Evolutionary conservation across 92 coral and sea anemone species (phyloP), one percentile per base, ranked within the genome.

Genomic region (Ricordea florida): DNA sequence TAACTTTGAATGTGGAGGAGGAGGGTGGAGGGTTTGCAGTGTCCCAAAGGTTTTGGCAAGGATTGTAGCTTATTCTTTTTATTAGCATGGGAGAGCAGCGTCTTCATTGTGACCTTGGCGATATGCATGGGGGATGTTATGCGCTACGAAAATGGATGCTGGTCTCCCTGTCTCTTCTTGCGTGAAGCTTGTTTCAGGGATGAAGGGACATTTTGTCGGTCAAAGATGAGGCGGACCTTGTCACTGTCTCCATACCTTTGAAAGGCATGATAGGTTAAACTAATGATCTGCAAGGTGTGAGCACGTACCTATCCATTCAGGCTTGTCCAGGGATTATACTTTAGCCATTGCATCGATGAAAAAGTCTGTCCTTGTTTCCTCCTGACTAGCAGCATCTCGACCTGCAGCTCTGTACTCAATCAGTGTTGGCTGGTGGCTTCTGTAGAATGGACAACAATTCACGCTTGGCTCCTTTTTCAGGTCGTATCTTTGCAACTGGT

Each of bases 331-430:
- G 13, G 80, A 63, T 42, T 87, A 85, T 6, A 87, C 58, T 52
- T 76, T 86, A 24, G 89, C 93, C 83, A 83, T 83, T 45, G 76
- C 89, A 45, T 88, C 93, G 3, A 78, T 49, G 27, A 88, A 27
- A 46, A 26, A 63, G 1, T 77, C 73, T 41, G n/a, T 46, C 42
- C 49, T 9, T 41, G 24, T 25, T 10, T 48, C 41, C 21, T 10
- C 62, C 10, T 38, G 47, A 32, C 3, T 56, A 43, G 62, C 38
- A 45, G 10, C 28, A 26, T 18, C 67, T 8, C 42, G 57, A 28
- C 53, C 68, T 47, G 27, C 76, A 25, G 33, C 61, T 34, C 34
- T 72, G 26, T 4, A 43, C 38, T 52, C 52, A 41, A 40, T 52
- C 31, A 42, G 31, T 42, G 50, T 33, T 60, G 38, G 15, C 51